phyloP scores from a whole-genome alignment of 1,140 invertebrate species.

The Armadillidium nasatum region DNA sequence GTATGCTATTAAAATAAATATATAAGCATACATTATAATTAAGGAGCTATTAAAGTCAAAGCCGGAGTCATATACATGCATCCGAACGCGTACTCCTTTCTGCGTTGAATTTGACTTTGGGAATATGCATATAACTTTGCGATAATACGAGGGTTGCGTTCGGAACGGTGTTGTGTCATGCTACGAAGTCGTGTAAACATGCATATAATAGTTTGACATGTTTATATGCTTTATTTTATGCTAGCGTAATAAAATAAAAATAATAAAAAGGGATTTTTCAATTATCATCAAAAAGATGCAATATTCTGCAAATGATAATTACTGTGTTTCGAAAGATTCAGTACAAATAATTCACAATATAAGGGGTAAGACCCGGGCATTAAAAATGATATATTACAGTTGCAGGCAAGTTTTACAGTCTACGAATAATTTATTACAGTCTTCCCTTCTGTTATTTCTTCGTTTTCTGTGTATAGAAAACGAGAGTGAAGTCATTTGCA shows the following conservation, averaged over 20 bases:
- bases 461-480: constrained; percentile 11
- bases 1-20: too few species aligned
- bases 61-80: too few species aligned
- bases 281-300: constrained; percentile 1
- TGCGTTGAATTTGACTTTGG: too few species aligned
- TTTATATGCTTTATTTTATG: not conserved
- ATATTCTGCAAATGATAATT: constrained; percentile 4
- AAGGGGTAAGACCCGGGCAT: not conserved
- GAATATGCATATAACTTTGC: too few species aligned
- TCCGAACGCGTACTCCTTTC: too few species aligned
- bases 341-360: not conserved
- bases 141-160: too few species aligned
- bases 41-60: too few species aligned
- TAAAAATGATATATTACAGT: constrained; percentile 5
- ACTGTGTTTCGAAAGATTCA: not conserved
- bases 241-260: not conserved
- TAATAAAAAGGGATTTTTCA: not conserved
- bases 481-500: constrained; percentile 1
- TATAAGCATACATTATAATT: too few species aligned
- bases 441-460: not conserved
- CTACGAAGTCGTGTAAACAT: too few species aligned
- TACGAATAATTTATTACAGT: not conserved
- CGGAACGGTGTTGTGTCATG: too few species aligned
- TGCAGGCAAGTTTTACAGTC: not conserved
- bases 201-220: not conserved